A percentile compares a stretch with the other conserved stretches of the same genome.
Conservation (phyloP, 2,113 vertebrate species). For the Aythya baeri region DNA sequence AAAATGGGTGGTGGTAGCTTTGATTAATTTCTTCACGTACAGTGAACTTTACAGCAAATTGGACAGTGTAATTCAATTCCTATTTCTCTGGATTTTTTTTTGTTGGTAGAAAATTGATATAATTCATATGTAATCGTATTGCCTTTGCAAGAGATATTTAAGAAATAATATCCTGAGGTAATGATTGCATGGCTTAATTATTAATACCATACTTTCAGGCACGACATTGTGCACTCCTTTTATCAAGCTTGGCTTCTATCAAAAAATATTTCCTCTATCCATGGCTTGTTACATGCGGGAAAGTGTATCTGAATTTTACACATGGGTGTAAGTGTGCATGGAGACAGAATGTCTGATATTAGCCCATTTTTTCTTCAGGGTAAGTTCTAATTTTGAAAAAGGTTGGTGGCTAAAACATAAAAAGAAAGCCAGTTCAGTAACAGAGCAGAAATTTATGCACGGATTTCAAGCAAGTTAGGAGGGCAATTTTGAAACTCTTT, state of each 20-base stretch:
- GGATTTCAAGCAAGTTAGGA: not conserved
- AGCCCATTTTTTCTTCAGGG: not conserved
- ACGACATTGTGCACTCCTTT: constrained; percentile 29
- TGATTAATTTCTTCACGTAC: constrained; percentile 92
- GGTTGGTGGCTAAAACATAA: not conserved
- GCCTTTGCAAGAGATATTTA: constrained; percentile 86
- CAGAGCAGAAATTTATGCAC: not conserved
- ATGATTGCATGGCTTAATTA: constrained; percentile 83
- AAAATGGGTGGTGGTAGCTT: constrained; percentile 88
- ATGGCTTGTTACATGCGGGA: not conserved
- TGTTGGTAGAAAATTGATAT: constrained; percentile 86
- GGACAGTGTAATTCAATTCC: constrained; percentile 88
- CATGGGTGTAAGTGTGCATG: accelerated
- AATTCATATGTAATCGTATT: constrained; percentile 87
- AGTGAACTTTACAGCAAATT: constrained; percentile 90
- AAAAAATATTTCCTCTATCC: constrained; percentile 51
- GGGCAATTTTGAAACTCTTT: not conserved
- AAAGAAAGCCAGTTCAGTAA: not conserved
- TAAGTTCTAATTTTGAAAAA: not conserved
- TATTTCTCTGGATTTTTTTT: constrained; percentile 83
- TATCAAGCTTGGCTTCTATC: constrained; percentile 46
- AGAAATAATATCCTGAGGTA: constrained; percentile 87
- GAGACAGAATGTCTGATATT: not conserved
- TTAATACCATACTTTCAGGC: constrained; percentile 76
- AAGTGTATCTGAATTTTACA: not conserved